These are phyloP conservation scores for Erythrolamprus reginae DNA, from an alignment of 2,113 vertebrate genomes.

Conservation along the genomic window DNA sequence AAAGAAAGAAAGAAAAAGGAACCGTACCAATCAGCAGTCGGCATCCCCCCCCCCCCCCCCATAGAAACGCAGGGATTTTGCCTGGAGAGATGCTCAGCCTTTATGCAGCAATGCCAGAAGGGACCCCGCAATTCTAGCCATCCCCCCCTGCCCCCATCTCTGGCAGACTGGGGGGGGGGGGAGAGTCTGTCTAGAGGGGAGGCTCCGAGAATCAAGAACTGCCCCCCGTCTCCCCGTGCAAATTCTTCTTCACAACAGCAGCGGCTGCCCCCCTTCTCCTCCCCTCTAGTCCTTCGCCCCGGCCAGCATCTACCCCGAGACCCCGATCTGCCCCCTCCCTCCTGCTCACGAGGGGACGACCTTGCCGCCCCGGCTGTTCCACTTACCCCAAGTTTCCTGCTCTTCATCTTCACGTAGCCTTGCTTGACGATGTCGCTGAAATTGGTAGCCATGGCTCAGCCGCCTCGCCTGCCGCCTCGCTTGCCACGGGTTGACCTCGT, in stretches of 20 bases:
- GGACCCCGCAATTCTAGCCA: not conserved
- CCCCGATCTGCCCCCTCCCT: no score
- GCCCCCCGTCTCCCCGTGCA: not conserved
- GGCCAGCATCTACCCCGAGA: not conserved
- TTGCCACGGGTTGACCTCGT: slow-evolving; percentile 8
- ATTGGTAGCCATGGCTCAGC: slow-evolving; percentile 85
- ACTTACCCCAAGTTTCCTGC: slow-evolving; percentile 94
- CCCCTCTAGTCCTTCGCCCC: not conserved
- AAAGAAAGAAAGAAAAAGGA: not conserved
- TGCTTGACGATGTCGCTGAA: slow-evolving; percentile 96
- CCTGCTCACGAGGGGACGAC: no score
- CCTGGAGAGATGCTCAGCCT: not conserved
- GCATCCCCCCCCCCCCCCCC: not conserved
- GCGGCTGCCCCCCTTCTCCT: rapidly evolving
- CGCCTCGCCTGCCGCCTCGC: no score
- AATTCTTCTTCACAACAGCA: not conserved
- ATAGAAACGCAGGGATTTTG: not conserved
- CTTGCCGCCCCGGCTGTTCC: rapidly evolving
- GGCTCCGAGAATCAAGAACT: not conserved
- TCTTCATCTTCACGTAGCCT: slow-evolving; percentile 96
- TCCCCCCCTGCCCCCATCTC: not conserved
- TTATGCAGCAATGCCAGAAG: not conserved
- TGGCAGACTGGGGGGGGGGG: not conserved
- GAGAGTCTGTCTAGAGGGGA: no score
- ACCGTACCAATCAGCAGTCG: not conserved